A percentile compares a stretch with the other conserved stretches of the same genome.
These are phyloP conservation scores for Falco biarmicus DNA, from an alignment of 2,797 vertebrate species.

Conservation along the genomic window DNA sequence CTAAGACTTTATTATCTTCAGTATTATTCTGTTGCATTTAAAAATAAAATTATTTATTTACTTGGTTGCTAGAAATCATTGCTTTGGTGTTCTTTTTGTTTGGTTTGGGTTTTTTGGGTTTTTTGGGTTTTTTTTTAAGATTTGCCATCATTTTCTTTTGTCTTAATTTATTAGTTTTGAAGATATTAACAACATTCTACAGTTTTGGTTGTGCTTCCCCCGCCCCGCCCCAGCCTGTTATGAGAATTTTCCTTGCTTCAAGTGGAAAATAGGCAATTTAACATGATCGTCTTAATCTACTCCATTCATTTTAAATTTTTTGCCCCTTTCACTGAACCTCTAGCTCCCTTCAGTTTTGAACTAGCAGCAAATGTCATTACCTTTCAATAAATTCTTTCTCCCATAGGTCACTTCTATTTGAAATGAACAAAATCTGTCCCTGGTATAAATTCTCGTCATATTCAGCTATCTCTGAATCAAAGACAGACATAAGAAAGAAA, in stretches of 20 bases:
- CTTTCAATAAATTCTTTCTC: slow-evolving; percentile 15
- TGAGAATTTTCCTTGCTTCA: neutral
- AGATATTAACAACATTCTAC: neutral
- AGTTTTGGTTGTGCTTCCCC: rapidly evolving
- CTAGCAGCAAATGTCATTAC: neutral
- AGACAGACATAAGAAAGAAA: neutral
- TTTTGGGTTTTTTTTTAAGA: neutral
- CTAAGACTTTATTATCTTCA: neutral
- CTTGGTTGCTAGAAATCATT: neutral
- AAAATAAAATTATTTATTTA: neutral
- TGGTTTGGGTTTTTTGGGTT: too few species aligned
- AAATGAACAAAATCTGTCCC: neutral
- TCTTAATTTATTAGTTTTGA: neutral
- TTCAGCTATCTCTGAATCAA: neutral
- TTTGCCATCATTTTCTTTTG: neutral
- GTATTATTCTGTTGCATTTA: neutral
- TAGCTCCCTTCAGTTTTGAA: neutral
- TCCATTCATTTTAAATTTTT: slow-evolving; percentile 1
- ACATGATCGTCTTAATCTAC: neutral
- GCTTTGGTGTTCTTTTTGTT: too few species aligned
- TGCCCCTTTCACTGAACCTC: neutral
- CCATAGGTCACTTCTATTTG: neutral
- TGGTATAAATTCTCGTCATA: slow-evolving; percentile 11
- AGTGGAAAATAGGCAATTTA: neutral
- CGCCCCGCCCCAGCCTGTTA: neutral